Base-by-base conservation (phyloP, 2,797 vertebrate genomes). In the Onychomys leucogaster region DNA sequence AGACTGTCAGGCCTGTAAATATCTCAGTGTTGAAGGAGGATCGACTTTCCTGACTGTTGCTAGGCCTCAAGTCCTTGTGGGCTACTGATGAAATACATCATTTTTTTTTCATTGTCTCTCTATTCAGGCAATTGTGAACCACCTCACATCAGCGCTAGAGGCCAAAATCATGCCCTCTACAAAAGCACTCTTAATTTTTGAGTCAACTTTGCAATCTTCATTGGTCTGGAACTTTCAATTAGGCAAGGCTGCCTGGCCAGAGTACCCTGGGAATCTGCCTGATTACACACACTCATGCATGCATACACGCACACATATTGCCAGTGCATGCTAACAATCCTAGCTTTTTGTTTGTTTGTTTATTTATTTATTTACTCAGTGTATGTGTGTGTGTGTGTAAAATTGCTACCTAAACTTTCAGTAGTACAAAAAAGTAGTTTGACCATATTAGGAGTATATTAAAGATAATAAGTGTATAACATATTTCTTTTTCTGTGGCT, bases 401-500 rank as follows among this genome's bases (percentile, higher is more conserved):
- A n/a, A 85, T n/a, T 46, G 27, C 34, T 67, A 49, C 19, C 11
- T 46, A 49, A 67, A 41, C 5, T 46, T 25, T 67, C 61, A n/a
- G 23, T 85, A 84, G 41, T 49, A 8, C 11, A 49, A 5, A 29
- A 65, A 7, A 23, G 29, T 85, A 65, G 11, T 34, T 25, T 67
- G 29, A 67, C 43, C 65, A 0, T 34, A 49, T 49, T 49, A 49
- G 61, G 19, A 34, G 10, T 84, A n/a, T n/a, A 49, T 85, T 8
- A 85, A 49, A 49, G 32, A 43, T 23, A 85, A n/a, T n/a, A 65
- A 23, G 5, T 34, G 6, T 65, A 13, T 83, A 61, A 63, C 27
- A 43, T 43, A 46, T 49, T 77, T 77, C 2, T 34, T 84, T 65
- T 46, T 65, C 82, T 96, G 96, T 97, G 96, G 97, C 93, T 97